Evolutionary conservation across 2,113 vertebrate species (phyloP), one percentile per base, ranked within the genome.

Genomic region (Theristicus caerulescens): DNA sequence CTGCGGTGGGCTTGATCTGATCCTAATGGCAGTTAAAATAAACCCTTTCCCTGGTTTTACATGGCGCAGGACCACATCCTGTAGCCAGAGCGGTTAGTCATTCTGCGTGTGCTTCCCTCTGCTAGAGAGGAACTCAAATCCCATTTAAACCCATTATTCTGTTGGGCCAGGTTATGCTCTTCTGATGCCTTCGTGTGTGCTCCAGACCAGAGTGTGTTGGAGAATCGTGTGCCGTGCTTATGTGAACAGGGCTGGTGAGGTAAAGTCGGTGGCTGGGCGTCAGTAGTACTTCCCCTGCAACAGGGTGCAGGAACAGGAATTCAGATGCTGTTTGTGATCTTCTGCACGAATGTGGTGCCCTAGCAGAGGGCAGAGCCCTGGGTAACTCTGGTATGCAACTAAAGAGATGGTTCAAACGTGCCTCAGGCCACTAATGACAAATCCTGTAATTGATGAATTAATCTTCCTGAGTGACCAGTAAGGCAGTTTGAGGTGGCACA

Each of bases 361-460:
- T 49, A 78, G 76, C 36, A 82, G 82, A 86, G n/a, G 66, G 38
- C 71, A 62, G 79, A 93, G 16, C 40, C 54, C n/a, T 2, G 6
- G 21, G 31, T 96, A 31, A 59, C 19, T 58, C 21, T 51, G 9
- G 5, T 52, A 8, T 17, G 8, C 77, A 81, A 62, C 82, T 74
- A 82, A 77, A 70, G 71, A 87, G 47, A 36, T 81, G 71, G 5
- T 44, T 88, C 67, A 80, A 14, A 72, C 52, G 44, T 85, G 54
- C 47, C 71, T 73, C 27, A 54, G 11, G 71, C 87, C 67, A 40
- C 40, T 82, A 73, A 57, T 65, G 29, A 88, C 22, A 74, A 94
- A 40, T 38, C n/a, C n/a, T 79, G 8, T 86, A 83, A 73, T 59
- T 92, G 72, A 86, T 83, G 79, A 73, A 73, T 88, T 94, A 47